Percentiles rank a stretch among this genome's conserved stretches.
Conservation (phyloP, 92 coral and sea anemone species). For the Bergia sp. region DNA sequence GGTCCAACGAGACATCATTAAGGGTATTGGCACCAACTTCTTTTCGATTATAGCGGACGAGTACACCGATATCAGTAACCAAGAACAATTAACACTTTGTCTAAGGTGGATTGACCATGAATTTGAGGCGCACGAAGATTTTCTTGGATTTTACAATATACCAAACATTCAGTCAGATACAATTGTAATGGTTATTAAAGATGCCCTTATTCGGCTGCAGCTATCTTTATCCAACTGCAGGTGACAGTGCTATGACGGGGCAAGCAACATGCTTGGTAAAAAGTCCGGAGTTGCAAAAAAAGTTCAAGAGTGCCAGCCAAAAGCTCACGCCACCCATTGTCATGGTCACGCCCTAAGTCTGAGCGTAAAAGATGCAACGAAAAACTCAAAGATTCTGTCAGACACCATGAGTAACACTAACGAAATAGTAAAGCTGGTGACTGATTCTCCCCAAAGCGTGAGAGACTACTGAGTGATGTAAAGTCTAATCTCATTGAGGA, state of each 20-base stretch:
- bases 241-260: constrained; percentile 67
- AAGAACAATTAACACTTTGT: constrained; percentile 70
- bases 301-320: constrained; percentile 55
- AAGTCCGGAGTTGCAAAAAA: constrained; percentile 43
- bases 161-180: constrained; percentile 43
- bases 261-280: constrained; percentile 58
- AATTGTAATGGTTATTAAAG: constrained; percentile 48
- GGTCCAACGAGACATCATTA: constrained; percentile 22
- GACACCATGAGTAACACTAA: constrained; percentile 54
- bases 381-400: constrained; percentile 55
- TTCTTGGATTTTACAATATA: constrained; percentile 28
- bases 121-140: constrained; percentile 47
- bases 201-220: constrained; percentile 25
- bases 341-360: constrained; percentile 56
- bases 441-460: constrained; percentile 61
- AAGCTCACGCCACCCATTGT: constrained; percentile 62
- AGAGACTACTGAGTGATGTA: constrained; percentile 49
- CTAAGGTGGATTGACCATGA: constrained; percentile 61
- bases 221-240: constrained; percentile 43
- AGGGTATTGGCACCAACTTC: constrained; percentile 21
- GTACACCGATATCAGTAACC: constrained; percentile 65
- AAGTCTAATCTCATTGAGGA: constrained; percentile 44
- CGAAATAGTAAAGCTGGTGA: constrained; percentile 54
- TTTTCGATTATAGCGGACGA: constrained; percentile 62
- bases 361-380: constrained; percentile 60